Evolutionary conservation across 2,797 vertebrate genomes (phyloP).

Genomic region (Eidolon dupreanum): DNA sequence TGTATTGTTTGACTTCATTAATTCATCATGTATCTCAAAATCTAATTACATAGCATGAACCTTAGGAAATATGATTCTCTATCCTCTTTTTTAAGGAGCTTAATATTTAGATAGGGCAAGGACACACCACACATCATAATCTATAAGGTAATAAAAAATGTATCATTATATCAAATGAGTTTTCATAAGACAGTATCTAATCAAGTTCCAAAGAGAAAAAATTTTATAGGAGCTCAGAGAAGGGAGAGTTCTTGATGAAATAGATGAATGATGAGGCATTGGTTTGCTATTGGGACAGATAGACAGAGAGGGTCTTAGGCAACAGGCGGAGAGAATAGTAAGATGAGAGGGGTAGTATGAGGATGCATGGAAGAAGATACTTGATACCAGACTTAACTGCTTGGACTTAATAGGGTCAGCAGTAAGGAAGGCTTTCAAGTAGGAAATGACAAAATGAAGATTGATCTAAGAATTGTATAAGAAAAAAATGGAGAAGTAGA

Average conservation of each 20-base stretch:
- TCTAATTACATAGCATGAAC: not conserved
- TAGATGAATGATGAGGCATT: not conserved
- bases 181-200: not conserved
- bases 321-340: not conserved
- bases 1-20: not conserved
- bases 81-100: not conserved
- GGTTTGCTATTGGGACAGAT: not conserved
- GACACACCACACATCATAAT: not conserved
- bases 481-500: not conserved
- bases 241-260: not conserved
- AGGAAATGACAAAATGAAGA: not conserved
- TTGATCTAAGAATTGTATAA: not conserved
- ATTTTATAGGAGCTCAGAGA: not conserved
- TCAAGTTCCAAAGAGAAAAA: not conserved
- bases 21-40: not conserved
- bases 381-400: not conserved
- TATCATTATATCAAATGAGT: not conserved
- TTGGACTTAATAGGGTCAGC: not conserved
- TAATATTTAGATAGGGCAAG: not conserved
- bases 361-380: not conserved
- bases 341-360: not conserved
- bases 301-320: not conserved
- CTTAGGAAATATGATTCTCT: not conserved
- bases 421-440: not conserved
- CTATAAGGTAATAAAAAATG: not conserved